phyloP scores from a whole-genome alignment of 2,113 vertebrate genomes.

The Dromaius novaehollandiae region DNA sequence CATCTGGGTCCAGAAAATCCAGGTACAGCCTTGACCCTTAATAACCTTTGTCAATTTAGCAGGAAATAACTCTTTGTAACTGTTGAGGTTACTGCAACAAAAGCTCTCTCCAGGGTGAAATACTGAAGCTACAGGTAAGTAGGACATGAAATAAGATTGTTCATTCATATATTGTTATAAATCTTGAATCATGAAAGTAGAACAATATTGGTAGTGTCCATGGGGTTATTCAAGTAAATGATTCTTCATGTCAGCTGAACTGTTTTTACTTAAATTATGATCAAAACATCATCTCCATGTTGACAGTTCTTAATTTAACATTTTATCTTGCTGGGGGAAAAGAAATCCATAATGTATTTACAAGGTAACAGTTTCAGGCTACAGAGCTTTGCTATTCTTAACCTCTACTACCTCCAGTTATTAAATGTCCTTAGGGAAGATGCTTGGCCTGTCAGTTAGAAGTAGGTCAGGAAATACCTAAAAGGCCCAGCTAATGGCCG shows the following conservation, averaged over 20 bases:
- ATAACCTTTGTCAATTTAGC: background rate
- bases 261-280: background rate
- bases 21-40: conserved; percentile 67
- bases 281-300: background rate
- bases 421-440: background rate
- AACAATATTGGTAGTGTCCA: background rate
- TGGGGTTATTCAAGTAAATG: background rate
- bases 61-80: rapidly evolving
- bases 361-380: background rate
- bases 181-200: background rate
- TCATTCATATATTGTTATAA: background rate
- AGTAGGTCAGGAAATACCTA: background rate
- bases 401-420: background rate
- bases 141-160: background rate
- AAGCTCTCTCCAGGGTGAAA: background rate
- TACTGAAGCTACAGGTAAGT: background rate
- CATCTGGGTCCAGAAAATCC: conserved; percentile 87
- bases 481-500: background rate
- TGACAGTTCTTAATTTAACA: background rate
- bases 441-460: background rate
- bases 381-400: background rate
- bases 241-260: background rate
- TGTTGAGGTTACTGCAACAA: background rate
- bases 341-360: background rate
- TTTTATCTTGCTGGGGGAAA: background rate